Evolutionary conservation across 2,888 invertebrate species (phyloP).

Genomic region (Tupiocoris notatus): DNA sequence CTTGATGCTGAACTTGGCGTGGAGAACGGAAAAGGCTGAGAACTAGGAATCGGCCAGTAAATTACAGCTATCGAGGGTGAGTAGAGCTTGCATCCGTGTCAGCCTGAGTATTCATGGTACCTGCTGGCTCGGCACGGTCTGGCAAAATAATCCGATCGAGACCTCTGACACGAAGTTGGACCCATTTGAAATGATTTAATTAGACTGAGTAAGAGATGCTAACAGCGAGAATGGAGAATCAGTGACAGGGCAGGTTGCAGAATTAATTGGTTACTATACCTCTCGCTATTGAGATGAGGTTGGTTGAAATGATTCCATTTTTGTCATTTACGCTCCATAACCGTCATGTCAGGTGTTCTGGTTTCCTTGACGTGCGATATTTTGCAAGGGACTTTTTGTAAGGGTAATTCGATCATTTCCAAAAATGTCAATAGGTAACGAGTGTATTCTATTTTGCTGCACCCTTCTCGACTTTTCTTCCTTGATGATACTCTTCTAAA

Average conservation of each 20-base stretch:
- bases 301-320: neutral
- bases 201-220: neutral
- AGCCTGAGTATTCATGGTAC: neutral
- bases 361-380: neutral
- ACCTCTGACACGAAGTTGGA: neutral
- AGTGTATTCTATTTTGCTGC: no score
- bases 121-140: neutral
- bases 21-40: neutral
- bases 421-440: no score
- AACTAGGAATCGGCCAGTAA: neutral
- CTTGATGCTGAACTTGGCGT: neutral
- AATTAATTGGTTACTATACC: neutral
- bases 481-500: no score
- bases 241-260: neutral
- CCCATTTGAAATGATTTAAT: neutral
- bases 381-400: no score
- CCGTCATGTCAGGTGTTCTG: neutral
- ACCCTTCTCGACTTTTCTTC: no score
- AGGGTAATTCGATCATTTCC: no score
- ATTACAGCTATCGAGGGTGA: neutral
- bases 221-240: no score
- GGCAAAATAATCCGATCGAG: neutral
- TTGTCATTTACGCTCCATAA: neutral
- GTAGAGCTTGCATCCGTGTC: neutral
- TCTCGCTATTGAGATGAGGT: no score